Evolutionary conservation across 2,888 invertebrate genomes (phyloP).

Genomic region (Crioceris asparagi): DNA sequence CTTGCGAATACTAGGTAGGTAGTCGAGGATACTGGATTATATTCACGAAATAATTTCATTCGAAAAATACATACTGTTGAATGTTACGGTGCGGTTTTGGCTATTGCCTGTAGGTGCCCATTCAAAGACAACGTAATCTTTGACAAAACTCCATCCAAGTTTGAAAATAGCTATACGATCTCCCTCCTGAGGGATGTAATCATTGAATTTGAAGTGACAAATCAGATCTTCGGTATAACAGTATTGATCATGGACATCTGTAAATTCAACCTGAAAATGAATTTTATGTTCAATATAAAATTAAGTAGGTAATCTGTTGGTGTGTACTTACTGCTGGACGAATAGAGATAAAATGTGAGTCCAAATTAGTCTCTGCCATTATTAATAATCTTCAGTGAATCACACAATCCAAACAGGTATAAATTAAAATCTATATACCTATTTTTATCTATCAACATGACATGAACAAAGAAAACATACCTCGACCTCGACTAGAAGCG

Average conservation of each 20-base stretch:
- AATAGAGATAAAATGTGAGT: conserved; percentile 19
- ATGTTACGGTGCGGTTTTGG: conserved; percentile 20
- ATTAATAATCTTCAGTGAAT: too few relatives aligned
- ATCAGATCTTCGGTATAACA: conserved; percentile 26
- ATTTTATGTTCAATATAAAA: background rate
- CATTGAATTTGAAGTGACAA: conserved; percentile 27
- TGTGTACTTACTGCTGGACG: conserved; percentile 14
- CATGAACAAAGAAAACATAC: too few relatives aligned
- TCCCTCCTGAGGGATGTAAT: conserved; percentile 30
- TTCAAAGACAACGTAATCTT: conserved; percentile 33
- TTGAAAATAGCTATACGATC: conserved; percentile 34
- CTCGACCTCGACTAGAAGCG: too few relatives aligned
- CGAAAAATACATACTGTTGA: conserved; percentile 27
- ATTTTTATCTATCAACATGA: too few relatives aligned
- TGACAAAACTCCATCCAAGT: conserved; percentile 33
- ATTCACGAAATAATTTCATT: conserved; percentile 2
- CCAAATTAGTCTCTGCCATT: too few relatives aligned
- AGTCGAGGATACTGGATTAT: too few relatives aligned
- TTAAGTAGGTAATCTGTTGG: background rate
- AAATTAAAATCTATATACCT: too few relatives aligned
- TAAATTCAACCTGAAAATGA: conserved; percentile 28
- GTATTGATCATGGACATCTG: conserved; percentile 28
- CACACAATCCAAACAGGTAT: too few relatives aligned
- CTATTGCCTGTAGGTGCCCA: conserved; percentile 23
- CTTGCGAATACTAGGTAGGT: too few relatives aligned